These are phyloP conservation scores for Pempheris klunzingeri DNA, from an alignment of 2,797 vertebrate species.

Conservation along the genomic window DNA sequence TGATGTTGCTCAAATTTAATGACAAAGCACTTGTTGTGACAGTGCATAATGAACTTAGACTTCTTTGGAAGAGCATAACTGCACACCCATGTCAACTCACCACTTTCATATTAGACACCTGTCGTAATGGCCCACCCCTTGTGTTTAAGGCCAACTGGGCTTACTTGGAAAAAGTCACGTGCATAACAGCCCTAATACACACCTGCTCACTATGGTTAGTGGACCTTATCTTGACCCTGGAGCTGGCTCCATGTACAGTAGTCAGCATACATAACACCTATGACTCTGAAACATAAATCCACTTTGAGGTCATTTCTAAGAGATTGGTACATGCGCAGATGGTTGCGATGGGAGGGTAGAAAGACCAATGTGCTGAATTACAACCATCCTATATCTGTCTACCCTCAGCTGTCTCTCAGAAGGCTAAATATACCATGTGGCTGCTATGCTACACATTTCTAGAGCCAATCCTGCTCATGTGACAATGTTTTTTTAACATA, in stretches of 20 bases:
- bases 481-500: slow-evolving; percentile 76
- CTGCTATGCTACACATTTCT: slow-evolving; percentile 49
- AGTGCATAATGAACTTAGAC: background rate
- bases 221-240: slow-evolving; percentile 41
- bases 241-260: slow-evolving; percentile 4
- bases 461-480: slow-evolving; percentile 62
- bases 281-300: slow-evolving; percentile 2
- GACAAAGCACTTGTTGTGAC: background rate
- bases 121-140: slow-evolving; percentile 26
- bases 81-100: background rate
- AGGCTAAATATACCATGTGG: slow-evolving; percentile 75
- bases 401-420: slow-evolving; percentile 61
- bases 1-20: background rate
- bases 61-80: slow-evolving; percentile 16
- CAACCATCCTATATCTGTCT: slow-evolving; percentile 43
- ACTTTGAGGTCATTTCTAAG: background rate
- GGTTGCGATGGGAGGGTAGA: background rate
- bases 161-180: slow-evolving; percentile 32
- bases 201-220: slow-evolving; percentile 20
- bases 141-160: slow-evolving; percentile 9
- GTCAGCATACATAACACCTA: background rate
- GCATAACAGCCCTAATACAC: slow-evolving; percentile 24
- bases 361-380: slow-evolving; percentile 58
- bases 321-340: background rate
- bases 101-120: slow-evolving; percentile 43